Evolutionary conservation across 2,888 invertebrate genomes (phyloP).

Genomic region (Morpho deidamia): DNA sequence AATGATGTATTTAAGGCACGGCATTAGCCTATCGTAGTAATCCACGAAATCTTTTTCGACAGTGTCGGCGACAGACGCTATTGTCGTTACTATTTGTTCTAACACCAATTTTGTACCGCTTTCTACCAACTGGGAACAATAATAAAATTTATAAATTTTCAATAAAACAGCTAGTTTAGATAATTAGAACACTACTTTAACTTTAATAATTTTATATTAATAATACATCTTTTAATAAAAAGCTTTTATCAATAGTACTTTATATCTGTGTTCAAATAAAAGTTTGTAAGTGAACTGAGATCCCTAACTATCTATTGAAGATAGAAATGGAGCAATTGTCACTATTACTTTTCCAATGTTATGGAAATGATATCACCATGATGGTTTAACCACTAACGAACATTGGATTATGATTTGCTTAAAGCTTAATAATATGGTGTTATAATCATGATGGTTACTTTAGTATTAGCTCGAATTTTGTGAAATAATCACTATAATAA

Average conservation of each 20-base stretch:
- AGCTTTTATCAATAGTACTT: too few species aligned
- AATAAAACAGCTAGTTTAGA: too few species aligned
- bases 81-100: slow-evolving; percentile 99
- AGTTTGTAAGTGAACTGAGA: slow-evolving; percentile 65
- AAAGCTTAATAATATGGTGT: too few species aligned
- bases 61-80: slow-evolving; percentile 98
- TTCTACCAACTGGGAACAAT: slow-evolving; percentile 55
- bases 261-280: too few species aligned
- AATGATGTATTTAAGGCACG: slow-evolving; percentile 97
- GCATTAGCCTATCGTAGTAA: slow-evolving; percentile 96
- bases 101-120: slow-evolving; percentile 97
- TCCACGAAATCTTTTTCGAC: slow-evolving; percentile 96
- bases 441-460: too few species aligned
- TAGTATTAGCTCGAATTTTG: too few species aligned
- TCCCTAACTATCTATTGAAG: slow-evolving; percentile 55
- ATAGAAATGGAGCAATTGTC: slow-evolving; percentile 63
- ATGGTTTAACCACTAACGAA: slow-evolving; percentile 67
- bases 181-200: too few species aligned
- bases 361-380: slow-evolving; percentile 64
- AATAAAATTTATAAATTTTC: too few species aligned
- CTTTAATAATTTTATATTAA: too few species aligned
- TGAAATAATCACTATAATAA: too few species aligned
- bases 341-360: slow-evolving; percentile 70
- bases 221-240: too few species aligned
- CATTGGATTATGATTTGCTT: slow-evolving; percentile 45